These are phyloP conservation scores for Odontophorus gujanensis DNA, from an alignment of 2,113 vertebrate species.

Conservation along the genomic window DNA sequence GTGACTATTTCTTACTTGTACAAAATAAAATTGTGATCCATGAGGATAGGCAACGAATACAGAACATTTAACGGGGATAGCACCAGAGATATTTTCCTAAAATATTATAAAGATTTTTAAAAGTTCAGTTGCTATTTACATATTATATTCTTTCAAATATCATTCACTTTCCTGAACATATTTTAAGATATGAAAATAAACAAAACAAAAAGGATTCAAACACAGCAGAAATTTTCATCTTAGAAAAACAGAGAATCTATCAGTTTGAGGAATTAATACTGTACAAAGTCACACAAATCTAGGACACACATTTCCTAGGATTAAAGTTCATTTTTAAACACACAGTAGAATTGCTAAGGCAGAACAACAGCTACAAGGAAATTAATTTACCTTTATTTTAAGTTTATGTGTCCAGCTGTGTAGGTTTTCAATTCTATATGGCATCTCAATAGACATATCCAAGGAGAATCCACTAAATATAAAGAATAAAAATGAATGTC, in stretches of 20 bases:
- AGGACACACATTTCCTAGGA: neutral
- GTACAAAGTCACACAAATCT: neutral
- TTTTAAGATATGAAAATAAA: neutral
- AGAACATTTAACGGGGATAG: neutral
- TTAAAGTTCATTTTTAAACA: neutral
- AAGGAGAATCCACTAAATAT: slow-evolving; percentile 79
- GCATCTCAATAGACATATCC: slow-evolving; percentile 85
- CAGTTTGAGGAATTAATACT: neutral
- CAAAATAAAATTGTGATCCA: neutral
- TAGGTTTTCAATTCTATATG: slow-evolving; percentile 77
- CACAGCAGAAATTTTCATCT: neutral
- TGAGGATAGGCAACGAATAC: neutral
- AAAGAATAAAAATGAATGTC: neutral
- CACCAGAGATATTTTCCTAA: neutral
- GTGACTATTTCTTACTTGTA: neutral
- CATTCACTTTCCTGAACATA: neutral
- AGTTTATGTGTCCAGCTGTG: slow-evolving; percentile 78
- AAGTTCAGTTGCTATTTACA: neutral
- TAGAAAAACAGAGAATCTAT: neutral
- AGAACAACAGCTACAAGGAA: neutral
- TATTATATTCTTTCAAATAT: neutral
- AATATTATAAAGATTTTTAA: neutral
- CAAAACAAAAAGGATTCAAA: neutral
- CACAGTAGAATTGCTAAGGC: neutral
- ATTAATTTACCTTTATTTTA: slow-evolving; percentile 82